Conservation (phyloP, 2,888 invertebrate species). For the Caenorhabditis sp. region DNA sequence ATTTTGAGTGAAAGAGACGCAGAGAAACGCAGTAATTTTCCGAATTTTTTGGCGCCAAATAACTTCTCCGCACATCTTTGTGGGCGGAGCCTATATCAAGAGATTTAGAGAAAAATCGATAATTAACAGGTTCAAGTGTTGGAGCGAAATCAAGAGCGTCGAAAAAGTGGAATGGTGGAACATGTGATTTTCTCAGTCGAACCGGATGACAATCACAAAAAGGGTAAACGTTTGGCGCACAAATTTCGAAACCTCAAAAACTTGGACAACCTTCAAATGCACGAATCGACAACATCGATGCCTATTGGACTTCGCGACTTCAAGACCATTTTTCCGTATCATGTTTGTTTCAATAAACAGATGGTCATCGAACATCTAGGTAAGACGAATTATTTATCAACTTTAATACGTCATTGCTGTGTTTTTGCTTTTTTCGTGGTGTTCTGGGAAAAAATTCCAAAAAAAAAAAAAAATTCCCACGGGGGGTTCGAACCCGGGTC, state of each 20-base stretch:
- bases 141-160: slow-evolving; percentile 62
- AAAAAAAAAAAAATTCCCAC: too few species aligned
- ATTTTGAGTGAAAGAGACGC: too few species aligned
- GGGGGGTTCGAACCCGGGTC: too few species aligned
- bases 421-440: slow-evolving; percentile 1
- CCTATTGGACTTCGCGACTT: slow-evolving; percentile 46
- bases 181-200: slow-evolving; percentile 63
- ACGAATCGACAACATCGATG: slow-evolving; percentile 8
- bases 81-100: too few species aligned
- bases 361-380: slow-evolving; percentile 67
- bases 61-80: too few species aligned
- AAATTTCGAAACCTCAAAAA: slow-evolving; percentile 32
- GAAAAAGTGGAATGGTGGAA: slow-evolving; percentile 60
- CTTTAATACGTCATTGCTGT: background rate
- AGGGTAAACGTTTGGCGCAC: slow-evolving; percentile 47
- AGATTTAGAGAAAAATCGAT: too few species aligned
- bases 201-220: slow-evolving; percentile 53
- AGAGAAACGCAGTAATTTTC: too few species aligned
- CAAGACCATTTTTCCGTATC: slow-evolving; percentile 63
- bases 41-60: too few species aligned
- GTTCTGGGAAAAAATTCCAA: too few species aligned
- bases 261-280: background rate
- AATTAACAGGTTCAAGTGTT: slow-evolving; percentile 56
- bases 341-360: slow-evolving; percentile 67
- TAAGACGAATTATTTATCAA: too few species aligned